phyloP scores from a whole-genome alignment of 2,113 vertebrate genomes.

The Daubentonia madagascariensis region DNA sequence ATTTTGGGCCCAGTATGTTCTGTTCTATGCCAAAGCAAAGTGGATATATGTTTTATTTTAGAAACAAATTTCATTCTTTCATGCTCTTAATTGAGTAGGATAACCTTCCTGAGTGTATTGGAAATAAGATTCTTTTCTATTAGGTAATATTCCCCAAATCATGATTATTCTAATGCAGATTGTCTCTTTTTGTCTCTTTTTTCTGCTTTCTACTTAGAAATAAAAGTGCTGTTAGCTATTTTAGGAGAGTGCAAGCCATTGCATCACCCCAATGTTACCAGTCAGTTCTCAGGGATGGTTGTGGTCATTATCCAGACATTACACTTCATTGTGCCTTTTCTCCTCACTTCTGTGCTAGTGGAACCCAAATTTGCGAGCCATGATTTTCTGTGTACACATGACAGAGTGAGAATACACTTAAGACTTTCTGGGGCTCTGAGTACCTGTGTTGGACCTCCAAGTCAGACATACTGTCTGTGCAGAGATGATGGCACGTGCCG shows the following conservation, averaged over 20 bases:
- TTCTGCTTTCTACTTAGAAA: not conserved
- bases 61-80: not conserved
- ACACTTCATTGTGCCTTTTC: not conserved
- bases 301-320: rapidly evolving
- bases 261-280: not conserved
- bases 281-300: not conserved
- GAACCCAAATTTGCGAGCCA: not conserved
- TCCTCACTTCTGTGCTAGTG: not conserved
- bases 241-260: not conserved
- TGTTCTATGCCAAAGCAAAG: not conserved
- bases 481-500: not conserved
- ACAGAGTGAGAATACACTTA: not conserved
- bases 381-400: not conserved
- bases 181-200: not conserved
- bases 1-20: not conserved
- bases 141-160: not conserved
- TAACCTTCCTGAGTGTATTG: not conserved
- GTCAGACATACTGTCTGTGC: rapidly evolving
- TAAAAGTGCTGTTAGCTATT: not conserved
- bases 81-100: not conserved
- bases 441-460: not conserved
- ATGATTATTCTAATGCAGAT: not conserved
- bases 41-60: not conserved
- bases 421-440: not conserved
- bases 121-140: not conserved